Evolutionary conservation across 2,797 vertebrate species (phyloP), one percentile per base, ranked within the genome.

Genomic region (Cynopterus sphinx): DNA sequence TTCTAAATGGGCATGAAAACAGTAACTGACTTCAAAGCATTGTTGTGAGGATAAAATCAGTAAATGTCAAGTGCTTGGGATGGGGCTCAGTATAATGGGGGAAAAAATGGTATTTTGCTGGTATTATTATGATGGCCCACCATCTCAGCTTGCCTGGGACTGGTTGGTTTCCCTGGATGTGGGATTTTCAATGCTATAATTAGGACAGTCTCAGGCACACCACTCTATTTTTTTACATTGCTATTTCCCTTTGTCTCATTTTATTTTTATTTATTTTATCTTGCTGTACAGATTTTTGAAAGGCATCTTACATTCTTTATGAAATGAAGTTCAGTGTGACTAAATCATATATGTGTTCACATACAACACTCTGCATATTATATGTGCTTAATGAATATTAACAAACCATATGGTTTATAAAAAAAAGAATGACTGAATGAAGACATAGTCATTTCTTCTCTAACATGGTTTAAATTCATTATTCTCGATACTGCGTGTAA

Each of bases 191-290:
- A 12, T 41, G 3, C 19, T 68, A 31, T 24, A 87, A 55, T 4
- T 41, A 49, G 8, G 9, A 26, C 57, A 57, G 49, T 41, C 49
- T 8, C 28, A 78, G 33, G n/a, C 9, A 33, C 2, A 36, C 59
- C 9, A 33, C 36, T 61, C 79, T 24, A 43, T 53, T 92, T 86
- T 91, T 91, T 68, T 39, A 33, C 8, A 75, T 31, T 87, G 41
- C 78, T 51, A 51, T 77, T 75, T 83, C 46, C 75, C 51, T 94
- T 96, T 75, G 22, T 78, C 53, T 75, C 49, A 41, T 91, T 68
- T 83, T 73, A 49, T 88, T 78, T 81, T 93, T 68, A 95, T 93
- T 92, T 87, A 87, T 84, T 88, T 94, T 61, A 84, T 74, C 26
- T 93, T 93, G 28, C 10, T 73, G 11, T 91, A 57, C 2, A 78